phyloP scores from a whole-genome alignment of 1,140 invertebrate genomes.

The Drosophila kikkawai region DNA sequence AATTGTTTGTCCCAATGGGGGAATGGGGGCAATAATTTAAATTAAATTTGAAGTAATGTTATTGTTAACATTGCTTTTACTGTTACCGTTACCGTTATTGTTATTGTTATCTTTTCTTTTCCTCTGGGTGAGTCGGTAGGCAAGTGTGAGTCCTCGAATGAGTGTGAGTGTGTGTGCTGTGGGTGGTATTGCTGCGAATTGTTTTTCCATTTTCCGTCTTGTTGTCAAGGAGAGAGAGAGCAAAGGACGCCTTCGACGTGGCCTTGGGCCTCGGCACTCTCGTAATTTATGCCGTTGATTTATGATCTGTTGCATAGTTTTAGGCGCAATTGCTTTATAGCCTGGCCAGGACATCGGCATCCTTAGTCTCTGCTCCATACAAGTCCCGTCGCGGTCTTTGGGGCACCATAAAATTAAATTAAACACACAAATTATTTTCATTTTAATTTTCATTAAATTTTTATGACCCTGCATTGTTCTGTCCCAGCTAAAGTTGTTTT shows the following conservation, averaged over 20 bases:
- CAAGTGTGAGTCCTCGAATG: background rate
- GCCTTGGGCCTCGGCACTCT: constrained; percentile 9
- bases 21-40: constrained; percentile 71
- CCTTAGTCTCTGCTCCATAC: constrained; percentile 22
- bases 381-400: constrained; percentile 49
- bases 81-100: constrained; percentile 73
- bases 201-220: constrained; percentile 71
- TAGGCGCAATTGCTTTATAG: constrained; percentile 64
- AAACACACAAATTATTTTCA: constrained; percentile 82
- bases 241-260: constrained; percentile 1
- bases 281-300: constrained; percentile 74
- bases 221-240: constrained; percentile 7
- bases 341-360: constrained; percentile 23
- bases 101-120: constrained; percentile 67
- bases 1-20: constrained; percentile 57
- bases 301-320: constrained; percentile 78
- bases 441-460: constrained; percentile 84
- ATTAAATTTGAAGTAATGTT: constrained; percentile 83
- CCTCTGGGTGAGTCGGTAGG: constrained; percentile 4
- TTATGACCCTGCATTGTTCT: constrained; percentile 65
- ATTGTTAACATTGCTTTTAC: constrained; percentile 72
- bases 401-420: constrained; percentile 81
- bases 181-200: constrained; percentile 47
- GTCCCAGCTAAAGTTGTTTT: constrained; percentile 36
- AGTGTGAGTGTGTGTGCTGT: background rate